Percentiles rank a stretch among this genome's conserved stretches.
Evolutionary conservation across 2,888 invertebrate species (phyloP).

Genomic region (Hyposoter didymator): DNA sequence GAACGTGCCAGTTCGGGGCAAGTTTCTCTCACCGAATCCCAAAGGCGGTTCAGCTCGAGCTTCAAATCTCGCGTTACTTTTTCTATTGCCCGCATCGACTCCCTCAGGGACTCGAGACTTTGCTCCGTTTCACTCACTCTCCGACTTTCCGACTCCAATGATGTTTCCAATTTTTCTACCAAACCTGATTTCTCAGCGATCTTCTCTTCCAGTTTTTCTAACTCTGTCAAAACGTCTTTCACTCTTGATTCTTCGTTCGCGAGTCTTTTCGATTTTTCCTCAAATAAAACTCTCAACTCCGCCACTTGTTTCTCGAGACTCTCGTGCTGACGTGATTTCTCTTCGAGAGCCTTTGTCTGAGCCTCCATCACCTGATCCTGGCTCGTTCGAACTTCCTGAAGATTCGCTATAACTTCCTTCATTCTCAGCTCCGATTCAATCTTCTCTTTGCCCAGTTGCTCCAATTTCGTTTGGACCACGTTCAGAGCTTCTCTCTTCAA

Average conservation of each 20-base stretch:
- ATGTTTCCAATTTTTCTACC: conserved; percentile 19
- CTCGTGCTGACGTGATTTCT: conserved; percentile 69
- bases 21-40: conserved; percentile 47
- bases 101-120: conserved; percentile 54
- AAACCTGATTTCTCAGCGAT: conserved; percentile 2
- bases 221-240: neutral
- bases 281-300: conserved; percentile 17
- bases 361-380: conserved; percentile 74
- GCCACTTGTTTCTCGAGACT: conserved; percentile 66
- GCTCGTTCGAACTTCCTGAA: conserved; percentile 74
- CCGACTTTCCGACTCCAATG: conserved; percentile 10
- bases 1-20: conserved; percentile 54
- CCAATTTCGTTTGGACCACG: conserved; percentile 69
- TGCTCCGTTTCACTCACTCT: conserved; percentile 1
- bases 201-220: neutral
- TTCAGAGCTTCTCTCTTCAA: conserved; percentile 71
- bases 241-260: conserved; percentile 25
- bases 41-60: conserved; percentile 46
- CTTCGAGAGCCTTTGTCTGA: conserved; percentile 74
- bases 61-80: conserved; percentile 67
- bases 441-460: conserved; percentile 69
- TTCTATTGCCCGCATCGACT: conserved; percentile 52
- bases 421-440: conserved; percentile 73
- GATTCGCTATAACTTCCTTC: conserved; percentile 75
- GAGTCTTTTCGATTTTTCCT: conserved; percentile 5